A percentile compares a stretch with the other conserved stretches of the same genome.
Evolutionary conservation across 2,888 invertebrate species (phyloP).

Genomic region (Acrobasis suavella): DNA sequence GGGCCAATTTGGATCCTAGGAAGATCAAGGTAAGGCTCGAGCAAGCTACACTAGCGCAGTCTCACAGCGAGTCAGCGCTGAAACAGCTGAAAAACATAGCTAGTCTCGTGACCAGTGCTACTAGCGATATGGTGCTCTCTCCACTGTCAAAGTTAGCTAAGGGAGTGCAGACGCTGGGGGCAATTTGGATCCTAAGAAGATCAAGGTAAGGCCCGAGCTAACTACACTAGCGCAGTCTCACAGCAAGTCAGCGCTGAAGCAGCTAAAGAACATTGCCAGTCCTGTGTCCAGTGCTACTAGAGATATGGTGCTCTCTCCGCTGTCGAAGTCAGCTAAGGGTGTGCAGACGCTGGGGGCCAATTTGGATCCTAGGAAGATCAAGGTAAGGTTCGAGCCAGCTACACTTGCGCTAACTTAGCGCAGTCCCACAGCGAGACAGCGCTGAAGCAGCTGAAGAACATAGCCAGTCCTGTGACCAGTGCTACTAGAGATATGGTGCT

Average conservation of each 20-base stretch:
- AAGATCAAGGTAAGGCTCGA: constrained; percentile 82
- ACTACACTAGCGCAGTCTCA: constrained; percentile 88
- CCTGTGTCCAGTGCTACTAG: constrained; percentile 85
- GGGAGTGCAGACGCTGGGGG: constrained; percentile 92
- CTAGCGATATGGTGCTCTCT: constrained; percentile 86
- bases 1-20: constrained; percentile 92
- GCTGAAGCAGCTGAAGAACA: constrained; percentile 82
- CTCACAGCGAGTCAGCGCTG: constrained; percentile 91
- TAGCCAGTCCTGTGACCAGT: constrained; percentile 85
- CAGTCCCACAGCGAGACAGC: constrained; percentile 80
- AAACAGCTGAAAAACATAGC: constrained; percentile 85
- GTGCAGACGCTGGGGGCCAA: constrained; percentile 92
- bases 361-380: constrained; percentile 92
- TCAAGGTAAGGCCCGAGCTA: constrained; percentile 73
- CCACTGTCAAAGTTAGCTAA: constrained; percentile 93
- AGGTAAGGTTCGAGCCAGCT: constrained; percentile 47
- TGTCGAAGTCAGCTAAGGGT: constrained; percentile 93
- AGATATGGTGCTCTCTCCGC: constrained; percentile 87
- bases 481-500: constrained; percentile 86
- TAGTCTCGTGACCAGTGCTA: constrained; percentile 85
- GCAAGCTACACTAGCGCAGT: constrained; percentile 59
- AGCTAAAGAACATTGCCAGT: constrained; percentile 85
- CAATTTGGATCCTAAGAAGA: constrained; percentile 92
- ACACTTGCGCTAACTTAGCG: constrained; percentile 79
- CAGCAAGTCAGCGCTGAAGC: constrained; percentile 66